Evolutionary conservation across 2,797 vertebrate species (phyloP), one percentile per base, ranked within the genome.

Genomic region (Tolypeutes matacus): DNA sequence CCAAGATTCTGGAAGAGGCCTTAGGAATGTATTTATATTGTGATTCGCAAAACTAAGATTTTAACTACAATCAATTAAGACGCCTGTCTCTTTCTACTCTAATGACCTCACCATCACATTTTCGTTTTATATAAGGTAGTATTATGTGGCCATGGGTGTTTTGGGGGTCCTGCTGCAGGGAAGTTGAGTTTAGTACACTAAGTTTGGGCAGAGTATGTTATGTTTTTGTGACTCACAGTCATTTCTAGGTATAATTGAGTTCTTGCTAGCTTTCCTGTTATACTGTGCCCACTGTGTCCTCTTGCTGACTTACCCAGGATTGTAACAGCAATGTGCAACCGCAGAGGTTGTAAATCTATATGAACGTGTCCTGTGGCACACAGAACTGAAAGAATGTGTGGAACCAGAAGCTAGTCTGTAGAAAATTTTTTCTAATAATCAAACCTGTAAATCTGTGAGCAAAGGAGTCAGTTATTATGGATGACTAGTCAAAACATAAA

Each of bases 251-350:
- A 17, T 31, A 76, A 58, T 62, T 42, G 25, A 27, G 21, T 51
- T 49, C 29, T 76, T 53, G 42, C 64, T 51, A 7, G 60, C 21
- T 25, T 85, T 56, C 58, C 85, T 62, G 23, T 39, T 58, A 39
- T 27, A 31, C 46, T 17, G 0, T 23, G 6, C 29, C 21, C 12
- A 10, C 0, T 15, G 2, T 0, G 27, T 36, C 36, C n/a, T 21
- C 34, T 83, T 56, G 9, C 18, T 51, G 72, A 72, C 21, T 64
- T 75, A 60, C 11, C 7, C 7, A 58, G 53, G n/a, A 51, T 36
- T 27, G 2, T 7, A 82, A 65, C 20, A 77, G 36, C 51, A 51
- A 20, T 23, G 11, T 56, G 53, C 46, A 86, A 62, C 49, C 5
- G 12, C 11, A 75, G 34, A 73, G 3, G 23, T 46, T 60, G 8